Evolutionary conservation across 2,797 vertebrate genomes (phyloP).

Genomic region (Epinephelus malabaricus): DNA sequence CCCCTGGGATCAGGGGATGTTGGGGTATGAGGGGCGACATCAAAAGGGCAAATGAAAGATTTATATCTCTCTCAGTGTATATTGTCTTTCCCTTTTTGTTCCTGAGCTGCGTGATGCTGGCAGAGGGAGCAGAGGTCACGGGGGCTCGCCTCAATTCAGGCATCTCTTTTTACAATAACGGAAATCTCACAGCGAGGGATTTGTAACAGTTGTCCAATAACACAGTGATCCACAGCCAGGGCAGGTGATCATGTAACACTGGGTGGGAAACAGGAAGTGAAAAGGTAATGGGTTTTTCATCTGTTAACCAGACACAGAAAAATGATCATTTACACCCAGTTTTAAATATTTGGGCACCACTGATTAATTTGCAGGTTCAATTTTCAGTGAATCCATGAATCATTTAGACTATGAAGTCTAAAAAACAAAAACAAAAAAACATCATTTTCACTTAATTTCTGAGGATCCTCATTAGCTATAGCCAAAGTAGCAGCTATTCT

Average conservation of each 20-base stretch:
- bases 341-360: not conserved
- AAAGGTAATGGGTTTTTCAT: slow-evolving; percentile 6
- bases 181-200: slow-evolving; percentile 62
- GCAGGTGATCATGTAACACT: slow-evolving; percentile 21
- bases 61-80: slow-evolving; percentile 62
- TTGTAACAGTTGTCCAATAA: slow-evolving; percentile 46
- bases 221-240: slow-evolving; percentile 6
- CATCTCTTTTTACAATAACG: slow-evolving; percentile 62
- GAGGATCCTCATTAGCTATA: too few species aligned
- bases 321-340: not conserved
- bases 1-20: slow-evolving; percentile 70
- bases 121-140: slow-evolving; percentile 61
- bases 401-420: not conserved
- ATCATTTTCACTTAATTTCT: too few species aligned
- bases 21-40: slow-evolving; percentile 48
- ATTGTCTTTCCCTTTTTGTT: slow-evolving; percentile 54
- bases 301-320: not conserved
- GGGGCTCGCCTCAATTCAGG: slow-evolving; percentile 43
- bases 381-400: not conserved
- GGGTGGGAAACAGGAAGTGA: slow-evolving; percentile 24
- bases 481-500: too few species aligned
- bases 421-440: not conserved
- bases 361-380: not conserved
- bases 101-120: slow-evolving; percentile 58
- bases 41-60: slow-evolving; percentile 74